Evolutionary conservation across 2,113 vertebrate genomes (phyloP), one percentile per base, ranked within the genome.

Genomic region (Pachyramphus minor): DNA sequence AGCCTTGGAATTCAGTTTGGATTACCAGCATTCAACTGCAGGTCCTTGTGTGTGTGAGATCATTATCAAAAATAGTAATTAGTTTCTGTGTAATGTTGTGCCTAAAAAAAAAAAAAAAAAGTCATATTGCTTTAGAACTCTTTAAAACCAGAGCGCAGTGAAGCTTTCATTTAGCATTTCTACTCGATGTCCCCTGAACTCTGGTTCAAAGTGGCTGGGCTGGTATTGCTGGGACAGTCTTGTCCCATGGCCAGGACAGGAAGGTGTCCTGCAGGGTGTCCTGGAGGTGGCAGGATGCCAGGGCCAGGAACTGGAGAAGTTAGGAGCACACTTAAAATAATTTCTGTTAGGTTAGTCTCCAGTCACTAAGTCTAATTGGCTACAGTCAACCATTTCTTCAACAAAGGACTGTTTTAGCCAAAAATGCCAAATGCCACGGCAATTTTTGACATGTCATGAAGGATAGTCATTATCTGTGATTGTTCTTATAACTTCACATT

Each of bases 181-280:
- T 55, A 2, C 47, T 52, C 30, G 25, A 0, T 4, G 0, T 3
- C 6, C 14, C 12, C 19, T 16, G 13, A 72, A 39, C 15, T 16
- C 11, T 35, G 28, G 16, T 23, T 68, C 25, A 7, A 7, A 39
- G 62, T 63, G 17, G 18, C 7, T 42, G 23, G 1, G 49, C 28
- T 77, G 87, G 31, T 37, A 5, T 17, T 37, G 8, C 4, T 45
- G 49, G 49, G 41, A 8, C 19, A 73, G 6, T 22, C 62, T 60
- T 27, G 6, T 59, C 18, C 25, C 44, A 39, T 31, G 2, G 1
- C 22, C 37, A 58, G 25, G 28, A 3, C 35, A 64, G 62, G 25
- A 18, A 50, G 8, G 5, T 20, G 14, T 28, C 33, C 35, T 49
- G 6, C 45, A 44, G 39, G 23, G 17, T 16, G 14, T 17, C 37